A percentile compares a stretch with the other conserved stretches of the same genome.
phyloP scores from a whole-genome alignment of 2,113 vertebrate species.

The Sarotherodon lohbergeri region DNA sequence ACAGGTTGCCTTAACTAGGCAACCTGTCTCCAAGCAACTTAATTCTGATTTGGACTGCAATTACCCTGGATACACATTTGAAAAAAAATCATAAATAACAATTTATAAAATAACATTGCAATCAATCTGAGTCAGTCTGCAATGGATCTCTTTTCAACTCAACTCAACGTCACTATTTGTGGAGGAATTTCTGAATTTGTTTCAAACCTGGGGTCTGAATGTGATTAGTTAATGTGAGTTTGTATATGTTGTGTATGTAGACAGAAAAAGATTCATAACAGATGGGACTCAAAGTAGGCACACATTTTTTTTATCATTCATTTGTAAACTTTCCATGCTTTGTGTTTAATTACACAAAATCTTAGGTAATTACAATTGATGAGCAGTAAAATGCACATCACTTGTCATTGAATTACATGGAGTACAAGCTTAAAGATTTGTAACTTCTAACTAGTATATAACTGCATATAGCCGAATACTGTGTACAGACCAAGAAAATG shows the following conservation, averaged over 20 bases:
- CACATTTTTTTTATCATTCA: background rate
- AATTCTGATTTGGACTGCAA: too few species aligned
- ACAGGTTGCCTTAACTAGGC: background rate
- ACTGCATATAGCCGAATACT: background rate
- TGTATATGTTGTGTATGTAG: background rate
- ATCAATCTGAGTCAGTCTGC: too few species aligned
- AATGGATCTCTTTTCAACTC: background rate
- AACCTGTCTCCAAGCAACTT: too few species aligned
- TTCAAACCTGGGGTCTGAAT: background rate
- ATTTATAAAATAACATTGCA: too few species aligned
- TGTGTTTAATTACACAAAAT: background rate
- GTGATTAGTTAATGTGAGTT: background rate
- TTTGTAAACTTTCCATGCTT: background rate
- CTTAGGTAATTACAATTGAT: background rate
- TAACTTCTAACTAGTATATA: too few species aligned
- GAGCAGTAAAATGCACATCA: too few species aligned
- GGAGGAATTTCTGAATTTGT: background rate
- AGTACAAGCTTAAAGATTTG: too few species aligned
- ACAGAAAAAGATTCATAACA: background rate
- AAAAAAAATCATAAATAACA: background rate
- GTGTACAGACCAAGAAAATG: background rate
- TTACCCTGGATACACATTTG: too few species aligned
- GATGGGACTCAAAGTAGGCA: background rate
- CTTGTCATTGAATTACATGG: too few species aligned
- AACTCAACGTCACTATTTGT: background rate